phyloP scores from a whole-genome alignment of 2,888 invertebrate species.

The Capitulum mitella region DNA sequence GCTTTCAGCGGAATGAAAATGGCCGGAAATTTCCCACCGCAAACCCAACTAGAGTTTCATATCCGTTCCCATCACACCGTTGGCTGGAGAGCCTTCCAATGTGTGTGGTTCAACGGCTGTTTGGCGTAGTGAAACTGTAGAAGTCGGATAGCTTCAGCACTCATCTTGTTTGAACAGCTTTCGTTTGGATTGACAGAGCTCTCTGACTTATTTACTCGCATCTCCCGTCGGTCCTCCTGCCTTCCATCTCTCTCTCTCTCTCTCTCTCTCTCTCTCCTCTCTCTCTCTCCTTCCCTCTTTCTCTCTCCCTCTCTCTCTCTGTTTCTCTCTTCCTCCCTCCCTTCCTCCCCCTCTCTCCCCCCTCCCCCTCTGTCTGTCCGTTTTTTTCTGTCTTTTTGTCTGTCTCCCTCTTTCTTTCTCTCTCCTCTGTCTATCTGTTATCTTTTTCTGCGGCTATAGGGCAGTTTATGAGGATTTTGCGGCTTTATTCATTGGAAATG shows the following conservation, averaged over 20 bases:
- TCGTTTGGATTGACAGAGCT: neutral
- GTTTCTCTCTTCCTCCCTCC: neutral
- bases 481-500: no score
- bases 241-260: neutral
- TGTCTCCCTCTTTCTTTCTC: neutral
- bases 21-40: neutral
- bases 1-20: neutral
- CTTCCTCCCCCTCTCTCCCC: neutral
- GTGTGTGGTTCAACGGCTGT: neutral
- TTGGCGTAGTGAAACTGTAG: slow-evolving; percentile 9
- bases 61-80: neutral
- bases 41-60: neutral
- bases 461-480: no score
- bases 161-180: slow-evolving; percentile 16
- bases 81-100: neutral
- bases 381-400: neutral
- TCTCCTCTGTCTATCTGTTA: neutral
- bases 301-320: neutral
- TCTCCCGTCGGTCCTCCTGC: neutral
- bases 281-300: neutral
- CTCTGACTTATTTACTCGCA: slow-evolving; percentile 2
- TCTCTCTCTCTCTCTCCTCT: neutral
- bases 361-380: neutral
- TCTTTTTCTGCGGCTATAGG: no score
- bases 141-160: neutral